Conservation (phyloP, 2,888 invertebrate genomes). For the Geophilus truncorum region DNA sequence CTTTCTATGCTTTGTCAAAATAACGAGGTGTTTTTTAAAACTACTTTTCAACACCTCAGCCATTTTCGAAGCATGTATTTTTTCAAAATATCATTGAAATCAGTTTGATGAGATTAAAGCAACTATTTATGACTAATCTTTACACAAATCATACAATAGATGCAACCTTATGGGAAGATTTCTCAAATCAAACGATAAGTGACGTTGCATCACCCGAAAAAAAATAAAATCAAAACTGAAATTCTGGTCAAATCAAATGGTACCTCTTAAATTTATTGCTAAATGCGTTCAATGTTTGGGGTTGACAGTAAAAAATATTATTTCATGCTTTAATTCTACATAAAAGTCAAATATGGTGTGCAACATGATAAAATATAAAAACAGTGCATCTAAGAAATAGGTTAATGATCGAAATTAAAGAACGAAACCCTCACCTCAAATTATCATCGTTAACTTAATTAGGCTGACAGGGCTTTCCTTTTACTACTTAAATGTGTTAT, state of each 20-base stretch:
- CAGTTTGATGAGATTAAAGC: no score
- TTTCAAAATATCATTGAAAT: no score
- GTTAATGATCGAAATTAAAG: not conserved
- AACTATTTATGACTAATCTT: no score
- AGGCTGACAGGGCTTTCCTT: not conserved
- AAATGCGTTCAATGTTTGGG: not conserved
- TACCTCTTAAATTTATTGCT: not conserved
- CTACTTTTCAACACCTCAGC: no score
- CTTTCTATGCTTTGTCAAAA: no score
- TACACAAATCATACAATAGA: no score
- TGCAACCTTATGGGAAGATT: no score
- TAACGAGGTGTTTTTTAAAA: no score
- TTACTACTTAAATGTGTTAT: not conserved
- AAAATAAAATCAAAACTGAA: no score
- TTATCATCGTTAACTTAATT: not conserved
- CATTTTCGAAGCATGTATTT: no score
- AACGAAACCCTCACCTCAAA: not conserved
- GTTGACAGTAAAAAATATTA: not conserved
- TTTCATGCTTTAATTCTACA: not conserved
- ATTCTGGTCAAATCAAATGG: no score
- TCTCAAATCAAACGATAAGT: no score
- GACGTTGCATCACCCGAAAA: not conserved
- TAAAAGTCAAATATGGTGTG: not conserved
- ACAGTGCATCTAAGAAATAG: not conserved
- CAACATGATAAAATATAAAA: not conserved